A percentile compares a stretch with the other conserved stretches of the same genome.
Conservation (phyloP, 2,888 invertebrate species). For the Morpho helenor region DNA sequence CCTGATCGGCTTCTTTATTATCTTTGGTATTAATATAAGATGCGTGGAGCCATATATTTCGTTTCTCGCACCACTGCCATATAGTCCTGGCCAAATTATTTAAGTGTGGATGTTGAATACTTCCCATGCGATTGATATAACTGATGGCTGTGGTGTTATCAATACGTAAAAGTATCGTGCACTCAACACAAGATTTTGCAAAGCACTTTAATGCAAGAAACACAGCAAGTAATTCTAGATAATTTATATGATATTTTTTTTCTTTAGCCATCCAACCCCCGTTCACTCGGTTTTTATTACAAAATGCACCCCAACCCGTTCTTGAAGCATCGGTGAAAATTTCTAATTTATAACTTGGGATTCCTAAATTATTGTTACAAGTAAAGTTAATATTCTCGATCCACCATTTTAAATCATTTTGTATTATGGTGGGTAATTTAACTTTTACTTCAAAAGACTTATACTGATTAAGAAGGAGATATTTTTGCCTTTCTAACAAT, state of each 20-base stretch:
- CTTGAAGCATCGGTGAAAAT: slow-evolving; percentile 22
- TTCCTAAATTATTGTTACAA: not conserved
- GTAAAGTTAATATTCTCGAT: slow-evolving; percentile 4
- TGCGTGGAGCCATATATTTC: slow-evolving; percentile 25
- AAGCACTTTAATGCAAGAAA: slow-evolving; percentile 2
- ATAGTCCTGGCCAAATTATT: slow-evolving; percentile 20
- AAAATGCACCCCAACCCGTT: slow-evolving; percentile 23
- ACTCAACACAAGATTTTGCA: not conserved
- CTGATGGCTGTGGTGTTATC: slow-evolving; percentile 28
- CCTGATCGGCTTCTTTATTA: slow-evolving; percentile 28
- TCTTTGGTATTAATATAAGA: slow-evolving; percentile 25
- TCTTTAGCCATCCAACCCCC: slow-evolving; percentile 22
- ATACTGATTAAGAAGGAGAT: slow-evolving; percentile 4
- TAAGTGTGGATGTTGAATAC: slow-evolving; percentile 24
- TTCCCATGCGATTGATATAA: slow-evolving; percentile 23
- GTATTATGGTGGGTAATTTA: slow-evolving; percentile 6
- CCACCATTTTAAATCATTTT: slow-evolving; percentile 12
- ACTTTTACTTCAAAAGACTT: slow-evolving; percentile 10
- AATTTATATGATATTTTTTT: slow-evolving; percentile 4
- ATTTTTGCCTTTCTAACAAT: slow-evolving; percentile 21
- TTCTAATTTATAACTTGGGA: slow-evolving; percentile 10
- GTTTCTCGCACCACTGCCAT: slow-evolving; percentile 14
- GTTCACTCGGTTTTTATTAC: slow-evolving; percentile 9
- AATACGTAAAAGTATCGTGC: slow-evolving; percentile 12
- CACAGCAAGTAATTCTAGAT: too few species aligned